Conservation (phyloP, 2,888 invertebrate species). For the Campopleginae sp. region DNA sequence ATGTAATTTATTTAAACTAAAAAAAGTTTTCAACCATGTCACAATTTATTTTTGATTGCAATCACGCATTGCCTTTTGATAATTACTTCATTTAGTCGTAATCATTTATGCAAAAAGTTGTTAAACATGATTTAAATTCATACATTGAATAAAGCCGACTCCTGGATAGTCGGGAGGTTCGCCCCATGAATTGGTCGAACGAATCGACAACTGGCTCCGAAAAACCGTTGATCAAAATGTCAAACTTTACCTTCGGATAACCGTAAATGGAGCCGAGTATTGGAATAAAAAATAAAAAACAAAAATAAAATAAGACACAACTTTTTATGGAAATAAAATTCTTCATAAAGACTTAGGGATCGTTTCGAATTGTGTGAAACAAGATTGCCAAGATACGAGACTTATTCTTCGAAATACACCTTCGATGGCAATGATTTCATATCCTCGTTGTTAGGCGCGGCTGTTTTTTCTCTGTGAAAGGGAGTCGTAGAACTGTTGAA, state of each 20-base stretch:
- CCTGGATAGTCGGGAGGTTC: neutral
- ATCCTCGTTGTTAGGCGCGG: neutral
- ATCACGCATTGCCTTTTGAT: neutral
- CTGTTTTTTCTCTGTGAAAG: neutral
- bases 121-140: neutral
- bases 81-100: neutral
- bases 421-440: slow-evolving; percentile 3
- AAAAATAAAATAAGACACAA: neutral
- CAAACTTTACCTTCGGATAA: neutral
- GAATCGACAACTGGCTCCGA: neutral
- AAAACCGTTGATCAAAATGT: slow-evolving; percentile 8
- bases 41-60: neutral
- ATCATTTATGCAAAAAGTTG: neutral
- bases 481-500: neutral
- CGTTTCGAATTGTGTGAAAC: slow-evolving; percentile 9
- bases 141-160: neutral
- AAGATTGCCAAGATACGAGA: neutral
- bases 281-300: slow-evolving; percentile 4
- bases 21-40: neutral
- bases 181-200: neutral
- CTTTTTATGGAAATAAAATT: neutral
- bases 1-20: neutral
- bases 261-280: neutral
- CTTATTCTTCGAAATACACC: neutral
- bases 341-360: neutral